phyloP scores from a whole-genome alignment of 2,888 invertebrate species.

The Hydropsyche betteni region DNA sequence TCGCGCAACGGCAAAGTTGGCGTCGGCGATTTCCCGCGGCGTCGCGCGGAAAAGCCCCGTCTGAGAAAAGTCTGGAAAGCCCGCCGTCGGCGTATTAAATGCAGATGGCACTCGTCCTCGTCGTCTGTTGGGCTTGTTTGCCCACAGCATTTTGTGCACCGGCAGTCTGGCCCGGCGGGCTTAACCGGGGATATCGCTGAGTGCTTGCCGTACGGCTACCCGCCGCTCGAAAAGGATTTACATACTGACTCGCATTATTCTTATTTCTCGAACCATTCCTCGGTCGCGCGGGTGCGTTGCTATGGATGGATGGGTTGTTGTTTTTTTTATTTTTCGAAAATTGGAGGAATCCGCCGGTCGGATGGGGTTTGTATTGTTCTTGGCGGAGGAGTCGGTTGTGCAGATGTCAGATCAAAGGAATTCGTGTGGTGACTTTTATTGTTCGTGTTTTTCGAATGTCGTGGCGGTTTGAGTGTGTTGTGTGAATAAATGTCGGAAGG shows the following conservation, averaged over 20 bases:
- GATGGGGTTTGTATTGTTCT: too few species aligned
- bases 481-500: too few species aligned
- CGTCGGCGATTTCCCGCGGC: background rate
- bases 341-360: too few species aligned
- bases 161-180: conserved; percentile 12
- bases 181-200: conserved; percentile 23
- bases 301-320: too few species aligned
- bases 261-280: background rate
- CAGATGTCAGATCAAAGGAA: too few species aligned
- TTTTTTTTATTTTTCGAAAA: too few species aligned
- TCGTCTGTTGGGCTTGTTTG: conserved; percentile 30
- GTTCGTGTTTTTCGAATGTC: too few species aligned
- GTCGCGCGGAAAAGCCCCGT: conserved; percentile 22
- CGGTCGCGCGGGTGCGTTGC: too few species aligned
- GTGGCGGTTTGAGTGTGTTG: too few species aligned
- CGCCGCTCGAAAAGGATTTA: conserved; percentile 16
- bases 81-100: conserved; percentile 26
- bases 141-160: conserved; percentile 38
- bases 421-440: too few species aligned
- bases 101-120: conserved; percentile 36
- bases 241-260: conserved; percentile 24
- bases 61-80: conserved; percentile 17
- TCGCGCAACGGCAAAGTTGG: too few species aligned
- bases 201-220: conserved; percentile 9
- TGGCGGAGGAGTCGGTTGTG: too few species aligned